A percentile compares a stretch with the other conserved stretches of the same genome.
phyloP scores from a whole-genome alignment of 2,888 invertebrate genomes.

The Clivina fossor region DNA sequence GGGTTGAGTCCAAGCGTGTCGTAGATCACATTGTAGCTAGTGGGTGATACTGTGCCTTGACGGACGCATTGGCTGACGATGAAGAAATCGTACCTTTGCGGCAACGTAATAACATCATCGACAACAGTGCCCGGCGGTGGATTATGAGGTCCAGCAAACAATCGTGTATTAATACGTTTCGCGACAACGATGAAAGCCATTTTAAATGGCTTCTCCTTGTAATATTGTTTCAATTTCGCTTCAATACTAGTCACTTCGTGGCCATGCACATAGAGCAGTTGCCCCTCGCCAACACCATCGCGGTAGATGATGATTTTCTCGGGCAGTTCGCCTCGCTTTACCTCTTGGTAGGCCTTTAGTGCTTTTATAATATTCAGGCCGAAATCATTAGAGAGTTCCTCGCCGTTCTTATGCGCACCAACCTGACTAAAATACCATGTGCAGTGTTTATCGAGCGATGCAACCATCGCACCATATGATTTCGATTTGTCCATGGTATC shows the following conservation, averaged over 20 bases:
- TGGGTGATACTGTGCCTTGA: conserved; percentile 90
- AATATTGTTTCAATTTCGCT: conserved; percentile 54
- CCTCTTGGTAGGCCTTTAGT: conserved; percentile 55
- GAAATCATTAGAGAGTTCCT: conserved; percentile 76
- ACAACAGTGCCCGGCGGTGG: conserved; percentile 87
- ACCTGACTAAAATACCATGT: conserved; percentile 75
- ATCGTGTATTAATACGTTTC: conserved; percentile 81
- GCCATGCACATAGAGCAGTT: conserved; percentile 73
- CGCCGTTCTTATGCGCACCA: conserved; percentile 70
- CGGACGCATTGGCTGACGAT: conserved; percentile 82
- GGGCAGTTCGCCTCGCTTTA: conserved; percentile 57
- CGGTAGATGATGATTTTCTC: conserved; percentile 79
- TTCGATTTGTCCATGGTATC: conserved; percentile 69
- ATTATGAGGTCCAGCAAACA: conserved; percentile 63
- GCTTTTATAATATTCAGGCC: conserved; percentile 63
- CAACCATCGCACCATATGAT: conserved; percentile 78
- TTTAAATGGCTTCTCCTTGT: conserved; percentile 48
- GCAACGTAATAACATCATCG: conserved; percentile 81
- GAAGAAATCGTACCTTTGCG: conserved; percentile 86
- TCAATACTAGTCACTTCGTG: conserved; percentile 71
- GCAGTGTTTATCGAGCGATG: conserved; percentile 61
- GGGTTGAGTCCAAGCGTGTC: conserved; percentile 70
- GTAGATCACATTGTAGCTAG: conserved; percentile 82
- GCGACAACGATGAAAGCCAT: conserved; percentile 84
- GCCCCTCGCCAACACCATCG: conserved; percentile 96